These are phyloP conservation scores for Dioctria rufipes DNA, from an alignment of 2,888 invertebrate species.

Conservation along the genomic window DNA sequence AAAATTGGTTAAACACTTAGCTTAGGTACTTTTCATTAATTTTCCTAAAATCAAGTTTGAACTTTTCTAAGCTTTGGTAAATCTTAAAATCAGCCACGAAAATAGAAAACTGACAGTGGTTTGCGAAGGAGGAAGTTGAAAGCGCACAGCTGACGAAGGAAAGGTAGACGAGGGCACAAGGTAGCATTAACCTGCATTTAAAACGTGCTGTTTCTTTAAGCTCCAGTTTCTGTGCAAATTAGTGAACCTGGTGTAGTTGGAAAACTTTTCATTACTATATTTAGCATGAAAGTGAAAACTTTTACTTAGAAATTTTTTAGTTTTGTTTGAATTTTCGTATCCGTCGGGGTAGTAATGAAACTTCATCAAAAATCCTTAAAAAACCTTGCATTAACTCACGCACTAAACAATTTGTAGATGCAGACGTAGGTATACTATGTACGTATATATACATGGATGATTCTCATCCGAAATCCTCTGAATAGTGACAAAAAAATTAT, in stretches of 20 bases:
- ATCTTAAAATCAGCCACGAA: not conserved
- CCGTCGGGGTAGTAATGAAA: conserved; percentile 21
- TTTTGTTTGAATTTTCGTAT: conserved; percentile 45
- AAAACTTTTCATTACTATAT: conserved; percentile 48
- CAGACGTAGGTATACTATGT: no score
- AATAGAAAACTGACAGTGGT: not conserved
- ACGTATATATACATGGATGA: no score
- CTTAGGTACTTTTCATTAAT: no score
- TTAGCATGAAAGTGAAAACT: conserved; percentile 53
- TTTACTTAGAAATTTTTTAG: conserved; percentile 37
- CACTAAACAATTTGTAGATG: no score
- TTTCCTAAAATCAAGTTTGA: no score
- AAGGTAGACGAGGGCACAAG: not conserved
- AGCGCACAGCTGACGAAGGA: no score
- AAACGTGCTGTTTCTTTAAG: conserved; percentile 35
- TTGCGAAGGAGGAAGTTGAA: no score
- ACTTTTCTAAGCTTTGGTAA: no score
- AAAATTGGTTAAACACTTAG: no score
- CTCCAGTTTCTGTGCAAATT: conserved; percentile 30
- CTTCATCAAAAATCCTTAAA: conserved; percentile 33
- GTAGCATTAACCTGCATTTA: conserved; percentile 30
- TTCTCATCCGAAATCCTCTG: no score
- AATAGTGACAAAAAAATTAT: no score
- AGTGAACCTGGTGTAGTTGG: not conserved
- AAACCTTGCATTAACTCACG: not conserved